Percentiles rank a stretch among this genome's conserved stretches.
Evolutionary conservation across 2,797 vertebrate genomes (phyloP).

Genomic region (Myoxocephalus aenaeus): DNA sequence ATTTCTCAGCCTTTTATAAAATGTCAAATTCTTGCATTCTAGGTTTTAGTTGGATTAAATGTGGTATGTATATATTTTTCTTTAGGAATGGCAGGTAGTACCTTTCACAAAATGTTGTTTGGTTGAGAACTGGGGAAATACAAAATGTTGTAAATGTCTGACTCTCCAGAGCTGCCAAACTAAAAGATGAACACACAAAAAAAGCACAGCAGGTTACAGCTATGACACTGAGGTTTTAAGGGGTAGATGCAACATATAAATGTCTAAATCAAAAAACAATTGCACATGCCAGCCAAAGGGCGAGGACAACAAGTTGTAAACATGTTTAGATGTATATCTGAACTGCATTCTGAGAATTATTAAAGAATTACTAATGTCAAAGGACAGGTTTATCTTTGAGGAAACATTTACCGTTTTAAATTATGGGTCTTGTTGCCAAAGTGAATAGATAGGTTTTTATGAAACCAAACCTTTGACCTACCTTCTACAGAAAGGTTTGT

Average conservation of each 20-base stretch:
- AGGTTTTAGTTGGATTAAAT: constrained; percentile 51
- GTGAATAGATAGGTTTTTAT: constrained; percentile 55
- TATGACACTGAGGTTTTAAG: background rate
- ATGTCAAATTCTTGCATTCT: constrained; percentile 52
- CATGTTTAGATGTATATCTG: background rate
- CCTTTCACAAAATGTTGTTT: constrained; percentile 1
- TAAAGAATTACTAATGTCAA: constrained; percentile 22
- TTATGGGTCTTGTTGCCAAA: constrained; percentile 40
- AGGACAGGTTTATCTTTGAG: constrained; percentile 38
- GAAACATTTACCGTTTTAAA: constrained; percentile 31
- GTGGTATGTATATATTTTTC: background rate
- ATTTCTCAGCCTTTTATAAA: constrained; percentile 45
- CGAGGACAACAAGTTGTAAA: background rate
- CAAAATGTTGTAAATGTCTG: background rate
- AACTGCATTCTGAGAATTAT: constrained; percentile 7
- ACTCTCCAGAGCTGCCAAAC: background rate
- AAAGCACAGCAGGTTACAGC: background rate
- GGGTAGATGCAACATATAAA: background rate
- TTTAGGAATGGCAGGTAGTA: background rate
- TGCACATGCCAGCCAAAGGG: background rate
- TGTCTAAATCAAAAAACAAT: constrained; percentile 12
- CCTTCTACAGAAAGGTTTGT: constrained; percentile 74
- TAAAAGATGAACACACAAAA: background rate
- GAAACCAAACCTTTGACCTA: constrained; percentile 68
- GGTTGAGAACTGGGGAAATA: background rate